Conservation (phyloP, 2,888 invertebrate species). For the Mayetiola destructor region DNA sequence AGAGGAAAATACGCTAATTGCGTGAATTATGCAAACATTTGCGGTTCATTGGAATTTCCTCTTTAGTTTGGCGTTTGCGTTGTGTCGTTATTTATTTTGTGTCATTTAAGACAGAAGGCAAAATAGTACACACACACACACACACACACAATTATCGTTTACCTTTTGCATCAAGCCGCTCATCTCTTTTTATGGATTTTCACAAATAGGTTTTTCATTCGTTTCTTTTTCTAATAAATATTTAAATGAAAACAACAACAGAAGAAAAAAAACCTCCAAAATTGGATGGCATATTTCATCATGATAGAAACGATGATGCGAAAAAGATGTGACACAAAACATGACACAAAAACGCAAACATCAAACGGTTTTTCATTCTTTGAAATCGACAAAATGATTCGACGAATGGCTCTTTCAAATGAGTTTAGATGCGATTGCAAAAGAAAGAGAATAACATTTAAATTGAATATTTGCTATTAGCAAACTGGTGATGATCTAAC, state of each 20-base stretch:
- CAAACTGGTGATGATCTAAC: no score
- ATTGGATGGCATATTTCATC: slow-evolving; percentile 3
- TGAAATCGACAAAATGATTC: no score
- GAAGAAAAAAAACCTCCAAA: no score
- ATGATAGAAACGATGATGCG: neutral
- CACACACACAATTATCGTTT: neutral
- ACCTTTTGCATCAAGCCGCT: neutral
- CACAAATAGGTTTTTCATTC: neutral
- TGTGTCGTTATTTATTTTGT: no score
- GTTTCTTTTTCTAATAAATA: no score
- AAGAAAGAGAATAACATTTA: no score
- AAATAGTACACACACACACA: neutral
- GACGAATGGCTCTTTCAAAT: no score
- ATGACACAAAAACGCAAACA: neutral
- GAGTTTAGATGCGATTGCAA: no score
- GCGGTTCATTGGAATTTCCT: slow-evolving; percentile 1
- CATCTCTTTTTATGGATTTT: neutral
- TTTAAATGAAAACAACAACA: slow-evolving; percentile 7
- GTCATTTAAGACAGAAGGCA: no score
- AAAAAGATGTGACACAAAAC: neutral
- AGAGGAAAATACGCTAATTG: slow-evolving; percentile 1
- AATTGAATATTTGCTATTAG: no score
- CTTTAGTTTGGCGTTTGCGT: neutral
- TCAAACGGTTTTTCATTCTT: neutral
- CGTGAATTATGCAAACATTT: slow-evolving; percentile 13